These are phyloP conservation scores for Actinernus sp. DNA, from an alignment of 92 coral and sea anemone species.

Conservation along the genomic window DNA sequence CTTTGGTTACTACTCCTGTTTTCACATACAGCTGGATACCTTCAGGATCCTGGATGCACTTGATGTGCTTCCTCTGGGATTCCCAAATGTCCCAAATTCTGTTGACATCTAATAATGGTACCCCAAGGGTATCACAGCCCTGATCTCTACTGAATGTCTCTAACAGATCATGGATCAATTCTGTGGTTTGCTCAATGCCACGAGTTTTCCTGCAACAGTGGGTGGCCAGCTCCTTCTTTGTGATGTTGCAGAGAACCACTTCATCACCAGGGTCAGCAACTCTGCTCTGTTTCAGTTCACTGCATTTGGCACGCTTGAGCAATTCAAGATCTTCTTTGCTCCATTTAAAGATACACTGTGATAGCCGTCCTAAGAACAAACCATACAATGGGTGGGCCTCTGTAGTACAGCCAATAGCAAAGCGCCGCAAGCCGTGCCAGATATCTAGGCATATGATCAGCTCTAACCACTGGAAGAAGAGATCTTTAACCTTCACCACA, in stretches of 20 bases:
- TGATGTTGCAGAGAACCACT: no score
- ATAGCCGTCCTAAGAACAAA: slow-evolving; percentile 21
- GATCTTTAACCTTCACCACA: slow-evolving; percentile 4
- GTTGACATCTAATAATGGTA: slow-evolving; percentile 56
- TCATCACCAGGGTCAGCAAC: no score
- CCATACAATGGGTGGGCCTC: slow-evolving; percentile 25
- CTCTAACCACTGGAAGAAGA: slow-evolving; percentile 12
- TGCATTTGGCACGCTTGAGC: slow-evolving; percentile 4
- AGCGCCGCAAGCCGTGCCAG: slow-evolving; percentile 29
- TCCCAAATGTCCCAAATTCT: slow-evolving; percentile 48
- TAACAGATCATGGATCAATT: slow-evolving; percentile 22
- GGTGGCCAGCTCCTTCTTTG: slow-evolving; percentile 38
- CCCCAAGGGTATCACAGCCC: slow-evolving; percentile 61
- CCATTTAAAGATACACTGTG: slow-evolving; percentile 31
- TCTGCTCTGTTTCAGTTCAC: slow-evolving; percentile 16
- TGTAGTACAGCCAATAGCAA: slow-evolving; percentile 23
- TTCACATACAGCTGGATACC: slow-evolving; percentile 34
- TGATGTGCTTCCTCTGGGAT: slow-evolving; percentile 27
- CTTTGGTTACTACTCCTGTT: slow-evolving; percentile 40
- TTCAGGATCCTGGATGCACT: slow-evolving; percentile 58
- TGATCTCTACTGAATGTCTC: slow-evolving; percentile 51
- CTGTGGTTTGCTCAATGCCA: slow-evolving; percentile 43
- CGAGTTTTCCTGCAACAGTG: slow-evolving; percentile 51
- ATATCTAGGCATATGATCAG: slow-evolving; percentile 20
- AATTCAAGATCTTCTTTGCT: slow-evolving; percentile 5